Evolutionary conservation across 2,113 vertebrate species (phyloP), one percentile per base, ranked within the genome.

Genomic region (Chauna torquata): DNA sequence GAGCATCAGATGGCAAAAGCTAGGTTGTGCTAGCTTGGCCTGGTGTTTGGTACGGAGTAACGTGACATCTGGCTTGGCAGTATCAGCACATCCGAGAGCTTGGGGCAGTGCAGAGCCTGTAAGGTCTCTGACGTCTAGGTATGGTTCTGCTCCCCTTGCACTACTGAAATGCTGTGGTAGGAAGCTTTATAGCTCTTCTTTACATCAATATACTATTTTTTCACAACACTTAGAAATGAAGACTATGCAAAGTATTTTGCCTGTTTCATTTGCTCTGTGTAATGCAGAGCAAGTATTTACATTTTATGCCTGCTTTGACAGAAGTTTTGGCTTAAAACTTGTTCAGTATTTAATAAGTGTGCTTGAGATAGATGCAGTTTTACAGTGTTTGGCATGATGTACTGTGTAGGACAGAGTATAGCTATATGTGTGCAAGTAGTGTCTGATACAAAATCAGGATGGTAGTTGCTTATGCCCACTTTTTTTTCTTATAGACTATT

Each of bases 251-350:
- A 75, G 9, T 28, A 25, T 44, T 79, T 55, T 38, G 3, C 40
- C 18, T 58, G 19, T n/a, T 82, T 61, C 18, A 9, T 57, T 68
- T 16, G 13, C 34, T n/a, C 7, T 50, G 8, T 44, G 27, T 88
- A 44, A 49, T 9, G 13, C 32, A 62, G 16, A 70, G 5, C 13
- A 81, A 74, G 12, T 58, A 49, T 81, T 83, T 90, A 6, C 2
- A 7, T 38, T 42, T 55, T 40, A 23, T 1, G 0, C 22, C 10
- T 28, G 9, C 1, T 82, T 66, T n/a, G 14, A n/a, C 12, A 47
- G 50, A 66, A 17, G 11, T 44, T 82, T 75, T 79, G 30, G 5
- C 58, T 90, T 76, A 40, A 66, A 58, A 3, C 8, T 64, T 47
- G 3, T 75, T 57, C 22, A 24, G 4, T 62, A 25, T 58, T 68